Conservation (phyloP, 2,797 vertebrate species). For the Gallinago solitaria region DNA sequence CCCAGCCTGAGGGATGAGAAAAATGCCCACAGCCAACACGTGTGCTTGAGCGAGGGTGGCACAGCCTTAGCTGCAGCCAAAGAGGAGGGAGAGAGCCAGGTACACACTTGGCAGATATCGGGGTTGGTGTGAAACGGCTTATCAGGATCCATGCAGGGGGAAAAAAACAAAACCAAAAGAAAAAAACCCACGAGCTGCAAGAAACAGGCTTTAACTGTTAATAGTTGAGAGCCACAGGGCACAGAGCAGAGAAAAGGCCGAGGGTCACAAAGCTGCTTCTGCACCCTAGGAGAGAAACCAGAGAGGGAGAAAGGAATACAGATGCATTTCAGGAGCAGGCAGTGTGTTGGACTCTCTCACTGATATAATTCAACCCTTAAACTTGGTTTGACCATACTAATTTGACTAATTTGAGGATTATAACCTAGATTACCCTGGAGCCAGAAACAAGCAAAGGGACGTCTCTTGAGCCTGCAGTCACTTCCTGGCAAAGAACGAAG, state of each 20-base stretch:
- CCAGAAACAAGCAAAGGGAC: background rate
- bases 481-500: background rate
- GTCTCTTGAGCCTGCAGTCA: background rate
- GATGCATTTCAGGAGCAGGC: background rate
- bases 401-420: background rate
- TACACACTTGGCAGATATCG: background rate
- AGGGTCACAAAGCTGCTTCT: background rate
- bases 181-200: background rate
- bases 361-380: background rate
- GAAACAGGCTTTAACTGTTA: background rate
- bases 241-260: background rate
- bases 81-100: background rate
- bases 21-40: background rate
- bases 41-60: background rate
- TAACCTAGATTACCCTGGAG: background rate
- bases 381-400: background rate
- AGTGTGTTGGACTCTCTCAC: background rate
- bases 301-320: background rate
- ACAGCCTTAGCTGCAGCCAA: background rate
- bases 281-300: background rate
- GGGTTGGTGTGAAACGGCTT: background rate
- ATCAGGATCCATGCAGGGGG: background rate
- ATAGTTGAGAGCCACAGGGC: background rate
- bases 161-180: rapidly evolving
- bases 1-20: background rate